phyloP scores from a whole-genome alignment of 2,888 invertebrate species.

The Thera obeliscata region DNA sequence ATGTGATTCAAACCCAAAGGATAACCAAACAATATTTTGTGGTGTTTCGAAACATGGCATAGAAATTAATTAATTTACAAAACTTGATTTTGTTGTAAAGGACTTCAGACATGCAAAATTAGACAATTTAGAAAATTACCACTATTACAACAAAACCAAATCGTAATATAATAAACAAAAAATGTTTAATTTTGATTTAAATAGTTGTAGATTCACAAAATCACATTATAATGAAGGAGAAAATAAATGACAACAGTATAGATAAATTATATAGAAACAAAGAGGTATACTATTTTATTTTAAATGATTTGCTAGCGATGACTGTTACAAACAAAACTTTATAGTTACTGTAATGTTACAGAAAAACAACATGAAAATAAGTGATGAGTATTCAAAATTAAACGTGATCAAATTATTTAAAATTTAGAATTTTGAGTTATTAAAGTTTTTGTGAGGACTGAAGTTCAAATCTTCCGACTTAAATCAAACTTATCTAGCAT shows the following conservation, averaged over 20 bases:
- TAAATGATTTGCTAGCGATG: slow-evolving; percentile 21
- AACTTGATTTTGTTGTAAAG: slow-evolving; percentile 60
- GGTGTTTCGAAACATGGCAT: not conserved
- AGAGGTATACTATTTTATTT: slow-evolving; percentile 20
- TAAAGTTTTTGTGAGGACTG: not conserved
- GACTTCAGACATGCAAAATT: slow-evolving; percentile 56
- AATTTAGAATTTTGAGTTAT: not conserved
- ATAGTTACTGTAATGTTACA: slow-evolving; percentile 14
- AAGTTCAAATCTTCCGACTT: slow-evolving; percentile 31
- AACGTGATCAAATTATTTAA: not conserved
- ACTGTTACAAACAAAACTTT: slow-evolving; percentile 15
- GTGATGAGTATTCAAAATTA: not conserved
- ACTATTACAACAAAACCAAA: slow-evolving; percentile 66
- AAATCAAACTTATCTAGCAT: slow-evolving; percentile 33
- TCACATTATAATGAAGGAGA: slow-evolving; percentile 12
- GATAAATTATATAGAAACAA: slow-evolving; percentile 4
- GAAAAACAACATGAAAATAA: slow-evolving; percentile 5
- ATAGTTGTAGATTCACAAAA: not conserved
- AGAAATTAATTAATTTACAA: slow-evolving; percentile 44
- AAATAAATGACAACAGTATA: slow-evolving; percentile 26
- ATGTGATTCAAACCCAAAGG: not conserved
- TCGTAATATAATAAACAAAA: not conserved
- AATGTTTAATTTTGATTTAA: slow-evolving; percentile 1
- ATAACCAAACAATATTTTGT: not conserved
- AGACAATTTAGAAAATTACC: slow-evolving; percentile 36